A percentile compares a stretch with the other conserved stretches of the same genome.
Conservation (phyloP, 2,113 vertebrate species). For the Tragelaphus buxtoni region DNA sequence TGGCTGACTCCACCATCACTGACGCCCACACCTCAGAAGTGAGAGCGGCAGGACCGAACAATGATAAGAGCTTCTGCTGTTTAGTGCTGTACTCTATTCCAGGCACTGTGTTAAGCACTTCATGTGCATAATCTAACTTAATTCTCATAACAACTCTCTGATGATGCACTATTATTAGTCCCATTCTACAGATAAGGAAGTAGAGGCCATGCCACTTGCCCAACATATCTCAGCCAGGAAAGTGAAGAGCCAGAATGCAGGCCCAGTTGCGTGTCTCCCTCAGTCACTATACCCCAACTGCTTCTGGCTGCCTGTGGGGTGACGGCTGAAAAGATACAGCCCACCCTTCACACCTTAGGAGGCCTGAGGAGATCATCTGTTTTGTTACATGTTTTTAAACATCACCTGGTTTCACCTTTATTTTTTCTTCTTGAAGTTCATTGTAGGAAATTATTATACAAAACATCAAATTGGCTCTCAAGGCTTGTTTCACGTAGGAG, state of each 20-base stretch:
- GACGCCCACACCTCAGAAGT: not conserved
- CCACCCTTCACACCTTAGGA: not conserved
- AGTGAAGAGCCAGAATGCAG: not conserved
- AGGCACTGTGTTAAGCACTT: not conserved
- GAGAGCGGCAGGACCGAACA: fast-evolving
- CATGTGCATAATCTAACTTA: not conserved
- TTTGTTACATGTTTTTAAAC: not conserved
- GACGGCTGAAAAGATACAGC: not conserved
- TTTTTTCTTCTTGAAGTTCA: not conserved
- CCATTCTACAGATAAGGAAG: not conserved
- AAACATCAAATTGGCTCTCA: not conserved
- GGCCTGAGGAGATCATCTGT: not conserved
- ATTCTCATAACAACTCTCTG: not conserved
- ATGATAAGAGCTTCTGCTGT: fast-evolving
- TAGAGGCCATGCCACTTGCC: not conserved
- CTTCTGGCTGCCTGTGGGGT: not conserved
- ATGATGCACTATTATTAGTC: not conserved
- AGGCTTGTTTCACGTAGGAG: not conserved
- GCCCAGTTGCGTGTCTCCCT: not conserved
- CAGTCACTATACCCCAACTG: not conserved
- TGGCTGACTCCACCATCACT: not conserved
- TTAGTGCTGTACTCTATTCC: fast-evolving
- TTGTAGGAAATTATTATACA: not conserved
- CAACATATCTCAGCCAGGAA: not conserved
- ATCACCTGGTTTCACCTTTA: not conserved